Evolutionary conservation across 1,140 invertebrate genomes (phyloP).

Genomic region (Reticulitermes speratus): DNA sequence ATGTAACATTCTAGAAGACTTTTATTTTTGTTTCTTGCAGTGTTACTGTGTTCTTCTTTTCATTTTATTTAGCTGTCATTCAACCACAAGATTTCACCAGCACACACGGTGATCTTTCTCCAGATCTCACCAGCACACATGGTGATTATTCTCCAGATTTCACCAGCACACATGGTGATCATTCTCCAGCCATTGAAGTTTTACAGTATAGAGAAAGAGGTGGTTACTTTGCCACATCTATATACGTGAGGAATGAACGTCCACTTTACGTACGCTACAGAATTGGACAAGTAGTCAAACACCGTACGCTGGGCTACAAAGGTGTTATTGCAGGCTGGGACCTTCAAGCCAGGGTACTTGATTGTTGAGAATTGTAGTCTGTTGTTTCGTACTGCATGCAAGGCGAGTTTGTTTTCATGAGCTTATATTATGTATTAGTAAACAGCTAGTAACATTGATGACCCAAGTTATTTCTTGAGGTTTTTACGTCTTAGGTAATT

Average conservation of each 20-base stretch:
- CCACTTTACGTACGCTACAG: slow-evolving; percentile 49
- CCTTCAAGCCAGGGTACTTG: slow-evolving; percentile 43
- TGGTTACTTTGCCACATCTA: slow-evolving; percentile 42
- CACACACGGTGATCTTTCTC: slow-evolving; percentile 45
- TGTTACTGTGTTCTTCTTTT: no score
- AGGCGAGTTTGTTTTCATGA: background rate
- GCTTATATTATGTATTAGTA: no score
- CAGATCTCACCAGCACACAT: slow-evolving; percentile 39
- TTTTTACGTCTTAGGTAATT: no score
- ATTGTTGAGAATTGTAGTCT: background rate
- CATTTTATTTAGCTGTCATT: background rate
- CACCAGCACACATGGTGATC: slow-evolving; percentile 38
- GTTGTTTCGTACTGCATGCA: background rate
- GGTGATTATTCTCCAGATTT: slow-evolving; percentile 46
- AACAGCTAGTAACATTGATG: no score
- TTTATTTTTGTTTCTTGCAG: no score
- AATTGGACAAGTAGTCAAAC: slow-evolving; percentile 56
- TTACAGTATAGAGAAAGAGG: slow-evolving; percentile 42
- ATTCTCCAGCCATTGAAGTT: slow-evolving; percentile 52
- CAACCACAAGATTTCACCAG: background rate
- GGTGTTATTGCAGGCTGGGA: slow-evolving; percentile 61
- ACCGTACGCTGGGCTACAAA: slow-evolving; percentile 51
- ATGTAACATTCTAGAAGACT: no score
- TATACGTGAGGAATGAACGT: slow-evolving; percentile 44
- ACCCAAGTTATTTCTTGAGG: no score